These are phyloP conservation scores for Celastrina argiolus DNA, from an alignment of 2,888 invertebrate genomes.

Conservation along the genomic window DNA sequence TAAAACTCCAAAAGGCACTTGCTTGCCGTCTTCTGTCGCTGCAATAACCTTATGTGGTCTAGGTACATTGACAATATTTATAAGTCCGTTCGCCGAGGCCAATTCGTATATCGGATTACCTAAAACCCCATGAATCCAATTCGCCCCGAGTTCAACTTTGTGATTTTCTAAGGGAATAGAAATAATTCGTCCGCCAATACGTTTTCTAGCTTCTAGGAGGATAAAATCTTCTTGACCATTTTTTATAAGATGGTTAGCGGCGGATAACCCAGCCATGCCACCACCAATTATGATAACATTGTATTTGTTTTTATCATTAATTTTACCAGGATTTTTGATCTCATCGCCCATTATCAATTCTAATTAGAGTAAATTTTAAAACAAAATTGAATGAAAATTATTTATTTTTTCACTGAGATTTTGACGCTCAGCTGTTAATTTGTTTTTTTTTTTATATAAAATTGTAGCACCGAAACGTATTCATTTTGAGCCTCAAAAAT, in stretches of 20 bases:
- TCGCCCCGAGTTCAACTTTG: conserved; percentile 92
- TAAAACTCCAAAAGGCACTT: conserved; percentile 88
- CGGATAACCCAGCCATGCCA: conserved; percentile 91
- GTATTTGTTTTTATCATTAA: conserved; percentile 72
- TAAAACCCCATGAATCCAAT: conserved; percentile 95
- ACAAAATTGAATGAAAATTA: conserved; percentile 49
- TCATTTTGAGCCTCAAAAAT: background rate
- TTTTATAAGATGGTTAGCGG: conserved; percentile 88
- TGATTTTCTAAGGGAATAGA: conserved; percentile 81
- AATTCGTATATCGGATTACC: conserved; percentile 93
- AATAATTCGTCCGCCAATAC: conserved; percentile 89
- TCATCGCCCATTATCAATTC: conserved; percentile 69
- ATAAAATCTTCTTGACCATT: conserved; percentile 88
- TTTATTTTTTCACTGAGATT: conserved; percentile 57
- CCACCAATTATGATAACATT: conserved; percentile 90
- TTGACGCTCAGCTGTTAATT: conserved; percentile 60
- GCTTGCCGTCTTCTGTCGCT: conserved; percentile 91
- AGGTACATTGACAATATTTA: conserved; percentile 90
- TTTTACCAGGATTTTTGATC: conserved; percentile 70
- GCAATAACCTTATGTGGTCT: conserved; percentile 94
- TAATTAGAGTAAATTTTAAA: conserved; percentile 41
- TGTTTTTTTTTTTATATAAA: conserved; percentile 7
- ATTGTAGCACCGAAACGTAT: background rate
- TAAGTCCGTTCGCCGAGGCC: conserved; percentile 89
- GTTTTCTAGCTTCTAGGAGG: conserved; percentile 87